These are phyloP conservation scores for Phenganax marumi DNA, from an alignment of 92 coral and sea anemone species.

Conservation along the genomic window DNA sequence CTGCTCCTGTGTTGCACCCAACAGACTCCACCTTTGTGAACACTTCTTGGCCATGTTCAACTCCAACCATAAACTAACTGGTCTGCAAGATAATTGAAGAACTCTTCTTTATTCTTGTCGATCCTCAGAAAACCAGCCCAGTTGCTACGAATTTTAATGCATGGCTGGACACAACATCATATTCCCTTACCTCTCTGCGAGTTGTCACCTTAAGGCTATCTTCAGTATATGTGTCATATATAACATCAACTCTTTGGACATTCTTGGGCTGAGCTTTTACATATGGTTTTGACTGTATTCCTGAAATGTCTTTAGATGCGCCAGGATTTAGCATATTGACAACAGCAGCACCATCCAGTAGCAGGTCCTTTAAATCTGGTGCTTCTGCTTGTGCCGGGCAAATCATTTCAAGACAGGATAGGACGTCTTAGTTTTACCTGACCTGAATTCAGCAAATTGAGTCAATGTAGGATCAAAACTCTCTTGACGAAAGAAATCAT, in stretches of 20 bases:
- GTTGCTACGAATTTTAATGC: neutral
- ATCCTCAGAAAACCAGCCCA: neutral
- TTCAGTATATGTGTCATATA: neutral
- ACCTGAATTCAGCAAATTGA: neutral
- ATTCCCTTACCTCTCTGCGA: neutral
- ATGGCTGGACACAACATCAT: neutral
- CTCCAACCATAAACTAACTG: no score
- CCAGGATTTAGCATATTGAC: neutral
- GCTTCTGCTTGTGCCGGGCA: neutral
- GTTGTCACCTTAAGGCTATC: neutral
- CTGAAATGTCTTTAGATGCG: neutral
- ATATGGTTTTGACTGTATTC: neutral
- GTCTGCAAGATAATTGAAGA: no score
- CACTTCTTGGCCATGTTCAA: no score
- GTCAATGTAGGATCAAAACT: neutral
- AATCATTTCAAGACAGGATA: neutral
- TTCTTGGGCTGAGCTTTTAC: neutral
- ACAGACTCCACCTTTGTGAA: no score
- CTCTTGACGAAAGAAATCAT: slow-evolving; percentile 9
- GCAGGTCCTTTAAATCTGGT: neutral
- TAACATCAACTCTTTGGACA: neutral
- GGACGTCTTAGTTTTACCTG: neutral
- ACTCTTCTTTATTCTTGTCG: no score
- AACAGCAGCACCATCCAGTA: neutral
- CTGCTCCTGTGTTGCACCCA: no score